Percentiles rank a stretch among this genome's conserved stretches.
phyloP scores from a whole-genome alignment of 35 echinoderm and acorn worm genomes.

The Lytechinus variegatus region DNA sequence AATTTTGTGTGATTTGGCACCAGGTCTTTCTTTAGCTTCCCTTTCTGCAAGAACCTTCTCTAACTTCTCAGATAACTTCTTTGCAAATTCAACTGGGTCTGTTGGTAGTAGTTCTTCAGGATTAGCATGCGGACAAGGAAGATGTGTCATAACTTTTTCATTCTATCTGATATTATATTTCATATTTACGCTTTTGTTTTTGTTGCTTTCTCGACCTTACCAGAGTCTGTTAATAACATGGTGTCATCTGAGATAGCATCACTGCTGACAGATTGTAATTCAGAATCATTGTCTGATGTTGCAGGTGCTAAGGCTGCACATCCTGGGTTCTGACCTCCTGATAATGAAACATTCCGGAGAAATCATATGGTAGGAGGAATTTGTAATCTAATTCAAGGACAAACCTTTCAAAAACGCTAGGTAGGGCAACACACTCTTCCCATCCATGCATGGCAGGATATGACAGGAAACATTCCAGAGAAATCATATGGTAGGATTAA shows the following conservation, averaged over 20 bases:
- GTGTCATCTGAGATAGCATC: conserved; percentile 98
- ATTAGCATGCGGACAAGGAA: conserved; percentile 26
- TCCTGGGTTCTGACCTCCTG: conserved; percentile 58
- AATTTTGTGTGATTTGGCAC: conserved; percentile 84
- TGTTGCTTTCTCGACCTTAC: conserved; percentile 93
- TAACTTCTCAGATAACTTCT: conserved; percentile 85
- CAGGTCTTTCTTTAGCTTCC: conserved; percentile 77
- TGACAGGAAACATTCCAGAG: too few species aligned
- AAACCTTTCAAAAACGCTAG: too few species aligned
- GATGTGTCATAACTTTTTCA: too few species aligned
- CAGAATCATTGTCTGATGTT: conserved; percentile 88
- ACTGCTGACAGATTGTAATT: conserved; percentile 83
- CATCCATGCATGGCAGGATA: too few species aligned
- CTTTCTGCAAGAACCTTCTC: conserved; percentile 68
- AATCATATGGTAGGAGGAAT: too few species aligned
- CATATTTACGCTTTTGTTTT: too few species aligned
- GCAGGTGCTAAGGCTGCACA: conserved; percentile 85
- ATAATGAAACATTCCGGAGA: too few species aligned
- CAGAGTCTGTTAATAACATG: conserved; percentile 96
- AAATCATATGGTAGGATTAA: too few species aligned
- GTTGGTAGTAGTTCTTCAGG: conserved; percentile 69
- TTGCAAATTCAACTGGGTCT: conserved; percentile 79
- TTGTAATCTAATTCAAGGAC: too few species aligned
- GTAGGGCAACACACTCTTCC: too few species aligned
- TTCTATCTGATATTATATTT: too few species aligned